Base-by-base conservation (phyloP, 2,113 vertebrate species). In the Uropsilus gracilis region DNA sequence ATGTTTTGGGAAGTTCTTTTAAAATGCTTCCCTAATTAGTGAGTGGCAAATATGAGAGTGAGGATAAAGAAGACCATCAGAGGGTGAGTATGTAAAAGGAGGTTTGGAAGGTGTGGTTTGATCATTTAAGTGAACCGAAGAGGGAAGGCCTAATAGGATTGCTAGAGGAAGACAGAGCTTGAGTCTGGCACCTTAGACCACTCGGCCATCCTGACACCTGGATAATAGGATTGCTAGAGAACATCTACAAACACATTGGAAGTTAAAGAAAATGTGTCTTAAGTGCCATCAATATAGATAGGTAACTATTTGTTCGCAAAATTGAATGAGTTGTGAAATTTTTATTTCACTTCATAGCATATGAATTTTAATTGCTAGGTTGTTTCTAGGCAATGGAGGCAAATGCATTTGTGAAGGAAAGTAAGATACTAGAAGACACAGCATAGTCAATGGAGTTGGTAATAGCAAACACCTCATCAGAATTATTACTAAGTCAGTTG, bases 351-450 rank as follows among this genome's bases (percentile, higher is more conserved):
- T 48, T 63, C 73, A 37, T 3, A 85, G 37, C 53, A 34, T 55
- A 24, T 85, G 66, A 14, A 8, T 11, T 37, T 63, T 39, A n/a
- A 39, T 77, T 95, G 86, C 59, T 82, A 24, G 59, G 28, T 59
- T 24, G 37, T 90, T 72, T 46, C 11, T n/a, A 48, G 55, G 26
- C 37, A 48, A 34, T 81, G 28, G 48, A 46, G 46, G 8, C 46
- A 84, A 6, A 39, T 90, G 2, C n/a, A 71, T 92, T 81, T 93
- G 50, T 46, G 46, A 94, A 85, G 53, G 82, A 82, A 22, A 84
- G 22, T 28, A 53, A 80, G 39, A 13, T 44, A 16, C 48, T 77
- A 39, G 30, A 91, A 80, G 71, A 64, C 50, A 17, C 9, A 39
- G 26, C 22, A 42, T 39, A 14, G 6, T 22, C 8, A 32, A 13